Conservation (phyloP, 2,888 invertebrate genomes). For the Brachypterus glaber region DNA sequence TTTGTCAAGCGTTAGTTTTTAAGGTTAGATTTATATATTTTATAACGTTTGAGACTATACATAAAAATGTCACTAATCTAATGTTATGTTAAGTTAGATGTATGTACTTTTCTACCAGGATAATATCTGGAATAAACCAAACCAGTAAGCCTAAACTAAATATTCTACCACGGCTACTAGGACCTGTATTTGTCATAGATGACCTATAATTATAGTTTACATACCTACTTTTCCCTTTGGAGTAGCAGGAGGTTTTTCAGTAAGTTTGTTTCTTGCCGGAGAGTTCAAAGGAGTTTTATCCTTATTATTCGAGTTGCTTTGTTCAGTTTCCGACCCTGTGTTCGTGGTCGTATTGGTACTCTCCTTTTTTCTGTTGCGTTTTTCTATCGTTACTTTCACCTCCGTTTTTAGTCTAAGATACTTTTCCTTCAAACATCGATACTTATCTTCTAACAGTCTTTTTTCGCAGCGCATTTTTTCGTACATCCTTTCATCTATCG, state of each 20-base stretch:
- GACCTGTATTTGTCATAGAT: no score
- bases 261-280: conserved; percentile 21
- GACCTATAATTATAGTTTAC: no score
- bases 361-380: conserved; percentile 57
- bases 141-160: no score
- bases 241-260: conserved; percentile 34
- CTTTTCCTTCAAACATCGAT: conserved; percentile 71
- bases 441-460: conserved; percentile 66
- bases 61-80: no score
- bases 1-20: no score
- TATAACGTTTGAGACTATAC: no score
- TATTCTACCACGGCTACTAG: no score
- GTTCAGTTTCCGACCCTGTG: conserved; percentile 72
- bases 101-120: no score
- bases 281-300: conserved; percentile 29
- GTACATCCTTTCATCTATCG: conserved; percentile 38
- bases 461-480: conserved; percentile 62
- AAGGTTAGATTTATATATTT: no score
- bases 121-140: no score
- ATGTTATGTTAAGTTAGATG: no score
- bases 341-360: conserved; percentile 43
- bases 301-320: conserved; percentile 60
- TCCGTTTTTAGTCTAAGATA: conserved; percentile 71
- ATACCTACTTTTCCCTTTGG: conserved; percentile 28
- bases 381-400: conserved; percentile 66